These are phyloP conservation scores for Patiria pectinifera DNA, from an alignment of 53 echinoderm and acorn worm genomes.

Conservation along the genomic window DNA sequence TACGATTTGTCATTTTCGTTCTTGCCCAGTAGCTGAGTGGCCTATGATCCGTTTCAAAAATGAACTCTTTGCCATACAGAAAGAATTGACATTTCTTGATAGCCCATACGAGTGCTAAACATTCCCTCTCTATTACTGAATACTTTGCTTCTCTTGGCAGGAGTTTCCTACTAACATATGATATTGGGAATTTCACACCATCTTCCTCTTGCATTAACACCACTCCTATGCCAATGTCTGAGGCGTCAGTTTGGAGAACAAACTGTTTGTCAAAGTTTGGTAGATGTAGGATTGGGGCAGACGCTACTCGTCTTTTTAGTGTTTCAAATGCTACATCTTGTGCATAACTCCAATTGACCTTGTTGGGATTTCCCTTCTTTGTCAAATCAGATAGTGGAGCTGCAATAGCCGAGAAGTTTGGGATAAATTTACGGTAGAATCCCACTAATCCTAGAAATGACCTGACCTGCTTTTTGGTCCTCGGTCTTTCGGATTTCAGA, in stretches of 20 bases:
- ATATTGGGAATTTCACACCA: neutral
- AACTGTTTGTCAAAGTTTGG: slow-evolving; percentile 45
- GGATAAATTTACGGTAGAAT: neutral
- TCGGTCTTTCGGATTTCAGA: slow-evolving; percentile 48
- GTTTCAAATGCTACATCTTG: slow-evolving; percentile 69
- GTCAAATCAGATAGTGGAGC: slow-evolving; percentile 72
- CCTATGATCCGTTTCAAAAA: slow-evolving; percentile 51
- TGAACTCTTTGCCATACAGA: slow-evolving; percentile 50
- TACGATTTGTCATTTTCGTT: slow-evolving; percentile 28
- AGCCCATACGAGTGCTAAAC: slow-evolving; percentile 45
- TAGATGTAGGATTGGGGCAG: slow-evolving; percentile 56
- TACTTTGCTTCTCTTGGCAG: neutral
- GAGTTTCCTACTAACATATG: neutral
- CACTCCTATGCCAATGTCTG: slow-evolving; percentile 23
- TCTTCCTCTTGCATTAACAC: slow-evolving; percentile 24
- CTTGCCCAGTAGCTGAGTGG: slow-evolving; percentile 11
- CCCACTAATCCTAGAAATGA: slow-evolving; percentile 11
- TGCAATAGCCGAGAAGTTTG: neutral
- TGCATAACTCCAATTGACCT: slow-evolving; percentile 52
- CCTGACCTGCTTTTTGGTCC: slow-evolving; percentile 73
- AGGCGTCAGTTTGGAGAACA: slow-evolving; percentile 52
- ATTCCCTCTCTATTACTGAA: neutral
- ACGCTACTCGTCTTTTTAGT: slow-evolving; percentile 48
- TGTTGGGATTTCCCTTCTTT: slow-evolving; percentile 57
- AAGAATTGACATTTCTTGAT: slow-evolving; percentile 30